Percentiles rank a stretch among this genome's conserved stretches.
These are phyloP conservation scores for Mongoloraphidia duomilia DNA, from an alignment of 2,888 invertebrate species.

Conservation along the genomic window DNA sequence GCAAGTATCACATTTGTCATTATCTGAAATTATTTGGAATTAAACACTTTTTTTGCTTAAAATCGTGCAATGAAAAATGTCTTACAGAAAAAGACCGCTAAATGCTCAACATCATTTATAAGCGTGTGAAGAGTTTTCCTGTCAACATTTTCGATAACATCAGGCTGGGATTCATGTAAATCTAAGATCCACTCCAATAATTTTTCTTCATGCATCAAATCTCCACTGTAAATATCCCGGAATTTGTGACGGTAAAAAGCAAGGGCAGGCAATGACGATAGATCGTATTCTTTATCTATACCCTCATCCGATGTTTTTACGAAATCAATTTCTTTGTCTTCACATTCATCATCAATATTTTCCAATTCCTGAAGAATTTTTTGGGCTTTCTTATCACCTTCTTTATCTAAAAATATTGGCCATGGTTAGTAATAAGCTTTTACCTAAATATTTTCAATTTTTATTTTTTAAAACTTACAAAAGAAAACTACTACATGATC, in stretches of 20 bases:
- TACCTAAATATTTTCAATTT: neutral
- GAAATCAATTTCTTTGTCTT: constrained; percentile 81
- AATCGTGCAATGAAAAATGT: constrained; percentile 12
- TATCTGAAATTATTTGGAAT: constrained; percentile 38
- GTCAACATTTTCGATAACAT: constrained; percentile 83
- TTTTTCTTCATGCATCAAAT: constrained; percentile 82
- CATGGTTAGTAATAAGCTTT: neutral
- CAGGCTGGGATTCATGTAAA: constrained; percentile 68
- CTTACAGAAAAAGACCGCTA: constrained; percentile 87
- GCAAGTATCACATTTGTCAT: constrained; percentile 75
- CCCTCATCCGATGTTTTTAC: constrained; percentile 84
- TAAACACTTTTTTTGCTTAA: constrained; percentile 6
- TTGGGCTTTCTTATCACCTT: constrained; percentile 78
- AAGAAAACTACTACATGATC: constrained; percentile 86
- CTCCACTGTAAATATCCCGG: constrained; percentile 75
- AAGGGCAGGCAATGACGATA: constrained; percentile 64
- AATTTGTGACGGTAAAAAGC: constrained; percentile 81
- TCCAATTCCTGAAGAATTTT: constrained; percentile 79
- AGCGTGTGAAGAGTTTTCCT: constrained; percentile 78
- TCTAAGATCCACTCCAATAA: constrained; percentile 83
- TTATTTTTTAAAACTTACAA: constrained; percentile 46
- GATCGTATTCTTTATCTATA: constrained; percentile 75
- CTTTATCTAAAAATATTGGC: constrained; percentile 48
- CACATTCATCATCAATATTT: constrained; percentile 87
- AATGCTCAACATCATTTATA: constrained; percentile 78